Evolutionary conservation across 2,797 vertebrate genomes (phyloP), one percentile per base, ranked within the genome.

Genomic region (Bradypodion pumilum): DNA sequence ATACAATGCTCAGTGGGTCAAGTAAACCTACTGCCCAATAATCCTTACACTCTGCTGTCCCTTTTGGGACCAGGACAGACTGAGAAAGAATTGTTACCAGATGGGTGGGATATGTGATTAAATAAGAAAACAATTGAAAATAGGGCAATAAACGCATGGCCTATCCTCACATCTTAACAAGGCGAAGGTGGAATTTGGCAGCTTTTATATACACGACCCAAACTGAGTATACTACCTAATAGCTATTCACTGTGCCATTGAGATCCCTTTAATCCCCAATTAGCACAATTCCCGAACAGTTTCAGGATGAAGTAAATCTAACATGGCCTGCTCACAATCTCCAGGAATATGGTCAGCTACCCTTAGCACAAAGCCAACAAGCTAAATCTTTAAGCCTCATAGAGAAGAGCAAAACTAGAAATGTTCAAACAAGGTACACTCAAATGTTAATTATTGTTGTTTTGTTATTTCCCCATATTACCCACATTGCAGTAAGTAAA

Each of bases 231-330:
- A 76, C 25, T 21, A 76, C 76, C 65, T 81, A 76, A 42, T 81
- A 73, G 73, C 73, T 81, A 42, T 85, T 76, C 81, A 85, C 79
- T 70, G 56, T 60, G 65, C 73, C 81, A 60, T n/a, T 40, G 65
- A 44, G 65, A 85, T 81, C 73, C 74, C 7, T 76, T 85, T 85
- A 85, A 85, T 81, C 84, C 65, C 35, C 59, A 81, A 86, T 85
- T 91, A 82, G 79, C 75, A 80, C 60, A 37, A 70, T 32, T 93
- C 82, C 84, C 85, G 59, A 77, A 90, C 79, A 74, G 80, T 80
- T 1, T 29, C 75, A 66, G 79, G 90, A 60, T 84, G 81, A 93
- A 88, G 66, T 9, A 1, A 89, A 72, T 89, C 82, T 83, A 86
- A 74, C 0, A 12, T 69, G 74, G 49, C 85, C 85, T 40, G 84